Evolutionary conservation across 2,888 invertebrate genomes (phyloP).

Genomic region (Lasius fuliginosus): DNA sequence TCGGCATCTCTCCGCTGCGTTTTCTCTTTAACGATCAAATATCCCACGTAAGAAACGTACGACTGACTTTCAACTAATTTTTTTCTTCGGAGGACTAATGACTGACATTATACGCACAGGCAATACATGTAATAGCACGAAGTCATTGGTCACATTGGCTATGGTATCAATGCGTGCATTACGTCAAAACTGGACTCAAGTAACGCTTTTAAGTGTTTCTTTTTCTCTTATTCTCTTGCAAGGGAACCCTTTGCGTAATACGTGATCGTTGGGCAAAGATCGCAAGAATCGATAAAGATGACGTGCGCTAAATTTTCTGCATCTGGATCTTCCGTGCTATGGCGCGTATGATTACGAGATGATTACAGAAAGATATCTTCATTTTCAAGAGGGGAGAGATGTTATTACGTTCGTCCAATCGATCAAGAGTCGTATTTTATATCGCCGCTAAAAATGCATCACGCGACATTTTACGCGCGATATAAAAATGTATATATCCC

Average conservation of each 20-base stretch:
- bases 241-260: slow-evolving; percentile 43
- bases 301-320: slow-evolving; percentile 9
- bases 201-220: background rate
- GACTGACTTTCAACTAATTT: slow-evolving; percentile 29
- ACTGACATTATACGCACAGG: slow-evolving; percentile 25
- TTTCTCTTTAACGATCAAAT: slow-evolving; percentile 6
- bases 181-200: slow-evolving; percentile 10
- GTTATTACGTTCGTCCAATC: background rate
- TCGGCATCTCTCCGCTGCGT: background rate
- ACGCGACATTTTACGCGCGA: background rate
- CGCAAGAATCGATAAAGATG: slow-evolving; percentile 19
- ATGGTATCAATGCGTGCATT: slow-evolving; percentile 15
- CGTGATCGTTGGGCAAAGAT: slow-evolving; percentile 4
- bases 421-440: background rate
- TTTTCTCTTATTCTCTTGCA: slow-evolving; percentile 16
- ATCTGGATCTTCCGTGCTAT: slow-evolving; percentile 17
- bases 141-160: background rate
- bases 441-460: background rate
- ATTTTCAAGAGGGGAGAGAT: background rate
- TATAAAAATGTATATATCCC: background rate
- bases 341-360: slow-evolving; percentile 1
- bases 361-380: background rate
- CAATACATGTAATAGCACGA: background rate
- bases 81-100: slow-evolving; percentile 17
- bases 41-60: slow-evolving; percentile 14